phyloP scores from a whole-genome alignment of 64 coral and sea anemone genomes.

The Montipora foliosa region DNA sequence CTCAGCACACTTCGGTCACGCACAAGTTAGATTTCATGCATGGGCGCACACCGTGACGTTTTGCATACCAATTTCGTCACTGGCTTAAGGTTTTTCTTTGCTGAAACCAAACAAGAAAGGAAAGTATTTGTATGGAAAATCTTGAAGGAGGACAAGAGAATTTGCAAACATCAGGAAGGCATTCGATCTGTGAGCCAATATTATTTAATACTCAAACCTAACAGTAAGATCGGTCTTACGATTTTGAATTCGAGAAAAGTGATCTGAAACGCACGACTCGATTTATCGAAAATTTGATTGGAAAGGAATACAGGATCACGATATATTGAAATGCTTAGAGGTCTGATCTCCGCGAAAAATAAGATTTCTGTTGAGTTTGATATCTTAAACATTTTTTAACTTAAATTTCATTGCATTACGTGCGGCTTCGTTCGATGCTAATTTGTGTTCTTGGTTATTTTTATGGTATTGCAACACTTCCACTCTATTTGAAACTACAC shows the following conservation, averaged over 20 bases:
- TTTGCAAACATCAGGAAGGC: neutral
- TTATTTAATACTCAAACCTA: constrained; percentile 28
- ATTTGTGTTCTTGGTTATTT: neutral
- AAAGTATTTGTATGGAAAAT: neutral
- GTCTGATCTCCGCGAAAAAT: neutral
- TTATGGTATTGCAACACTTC: neutral
- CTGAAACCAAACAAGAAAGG: neutral
- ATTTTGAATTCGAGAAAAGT: neutral
- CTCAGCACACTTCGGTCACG: neutral
- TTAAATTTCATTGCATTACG: neutral
- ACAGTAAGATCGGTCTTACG: neutral
- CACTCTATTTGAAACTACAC: neutral
- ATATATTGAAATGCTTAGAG: neutral
- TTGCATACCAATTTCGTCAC: constrained; percentile 18
- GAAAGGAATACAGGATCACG: neutral
- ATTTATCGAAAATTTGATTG: neutral
- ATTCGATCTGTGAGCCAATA: neutral
- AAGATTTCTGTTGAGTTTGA: neutral
- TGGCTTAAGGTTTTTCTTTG: neutral
- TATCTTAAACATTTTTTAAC: neutral
- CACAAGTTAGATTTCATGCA: neutral
- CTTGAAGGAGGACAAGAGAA: neutral
- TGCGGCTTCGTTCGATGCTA: neutral
- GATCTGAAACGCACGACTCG: neutral
- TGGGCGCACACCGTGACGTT: neutral